Evolutionary conservation across 1,140 invertebrate genomes (phyloP), one percentile per base, ranked within the genome.

Genomic region (Trachelipus rathkii): DNA sequence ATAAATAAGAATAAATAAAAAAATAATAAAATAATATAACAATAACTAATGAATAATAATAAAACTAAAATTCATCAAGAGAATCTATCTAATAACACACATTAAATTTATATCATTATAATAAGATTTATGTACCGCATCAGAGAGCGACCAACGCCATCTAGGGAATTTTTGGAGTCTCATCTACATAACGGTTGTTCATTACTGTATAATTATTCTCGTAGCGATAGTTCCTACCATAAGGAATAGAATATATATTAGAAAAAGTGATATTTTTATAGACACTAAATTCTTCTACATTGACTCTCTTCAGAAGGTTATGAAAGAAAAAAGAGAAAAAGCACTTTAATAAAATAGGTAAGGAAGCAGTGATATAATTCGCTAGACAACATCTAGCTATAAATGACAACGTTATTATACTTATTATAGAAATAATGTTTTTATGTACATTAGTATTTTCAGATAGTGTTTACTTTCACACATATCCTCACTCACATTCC

Each of bases 221-320:
- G 1, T 60, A 60, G 8, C 50, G 50, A 60, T 60, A 60, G 11
- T 60, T 60, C 19, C 11, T 15, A 19, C 50, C 50, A 60, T 60
- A 60, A 60, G 50, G 50, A 60, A 60, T 60, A 60, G 11, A 19
- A 60, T 60, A 60, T 60, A 60, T 60, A 60, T 60, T 60, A 60
- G 1, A 60, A 13, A 60, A 60, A 60, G 19, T 60, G 50, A 60
- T 60, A 60, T 60, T 60, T 60, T 60, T 60, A 60, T 60, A 60
- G 50, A 60, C 50, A 60, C 50, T 60, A 60, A 60, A 60, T 15
- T 19, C 19, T 60, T 3, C 8, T 60, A 60, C 50, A 60, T 60
- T 60, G 50, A 60, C 50, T 60, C 19, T 19, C 11, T 60, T 60
- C 50, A 60, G 50, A 60, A 60, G 50, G 50, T 60, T 60, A 60